Evolutionary conservation across 1,140 invertebrate genomes (phyloP).

Genomic region (Diorhabda sublineata): DNA sequence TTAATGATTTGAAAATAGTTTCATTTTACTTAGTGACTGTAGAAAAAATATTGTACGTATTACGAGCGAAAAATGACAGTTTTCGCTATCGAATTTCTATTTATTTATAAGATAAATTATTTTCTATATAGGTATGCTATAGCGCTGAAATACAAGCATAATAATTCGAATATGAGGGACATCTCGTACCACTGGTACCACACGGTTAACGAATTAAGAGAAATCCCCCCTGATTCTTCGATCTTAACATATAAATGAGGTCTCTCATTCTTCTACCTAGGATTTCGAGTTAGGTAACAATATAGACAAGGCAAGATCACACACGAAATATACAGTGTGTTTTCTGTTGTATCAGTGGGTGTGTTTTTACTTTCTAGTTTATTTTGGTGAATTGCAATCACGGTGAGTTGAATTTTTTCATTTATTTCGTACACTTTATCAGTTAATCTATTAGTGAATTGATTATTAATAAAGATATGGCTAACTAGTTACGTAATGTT

Average conservation of each 20-base stretch:
- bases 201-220: background rate
- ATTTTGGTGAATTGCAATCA: constrained; percentile 9
- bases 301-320: constrained; percentile 31
- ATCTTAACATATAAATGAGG: constrained; percentile 26
- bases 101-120: too few species aligned
- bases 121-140: too few species aligned
- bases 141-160: background rate
- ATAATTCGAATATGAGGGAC: background rate
- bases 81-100: too few species aligned
- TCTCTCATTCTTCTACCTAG: constrained; percentile 28
- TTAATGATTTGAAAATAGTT: too few species aligned
- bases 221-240: constrained; percentile 9
- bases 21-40: too few species aligned
- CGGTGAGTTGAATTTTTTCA: constrained; percentile 11
- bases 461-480: background rate
- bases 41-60: too few species aligned
- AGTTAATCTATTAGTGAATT: background rate
- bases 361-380: constrained; percentile 26
- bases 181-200: constrained; percentile 5
- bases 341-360: constrained; percentile 26
- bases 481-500: too few species aligned
- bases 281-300: constrained; percentile 30
- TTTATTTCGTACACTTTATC: background rate
- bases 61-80: too few species aligned
- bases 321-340: constrained; percentile 20